These are phyloP conservation scores for Eubucco bourcierii DNA, from an alignment of 2,113 vertebrate species.

Conservation along the genomic window DNA sequence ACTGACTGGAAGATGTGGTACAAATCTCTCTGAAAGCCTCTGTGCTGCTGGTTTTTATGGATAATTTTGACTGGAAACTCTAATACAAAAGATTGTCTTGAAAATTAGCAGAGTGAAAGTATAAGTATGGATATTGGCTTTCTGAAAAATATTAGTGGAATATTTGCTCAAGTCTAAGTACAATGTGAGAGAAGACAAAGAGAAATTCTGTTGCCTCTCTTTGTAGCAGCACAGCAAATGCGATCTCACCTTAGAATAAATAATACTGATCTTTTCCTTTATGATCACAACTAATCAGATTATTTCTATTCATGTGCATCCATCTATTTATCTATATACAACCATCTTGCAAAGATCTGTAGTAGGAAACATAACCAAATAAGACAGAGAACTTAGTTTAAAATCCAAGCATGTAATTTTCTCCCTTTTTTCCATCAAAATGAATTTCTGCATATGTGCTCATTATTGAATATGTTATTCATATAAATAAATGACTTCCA, in stretches of 20 bases:
- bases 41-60: not conserved
- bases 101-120: not conserved
- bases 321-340: not conserved
- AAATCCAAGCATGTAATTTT: not conserved
- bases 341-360: not conserved
- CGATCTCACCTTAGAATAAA: not conserved
- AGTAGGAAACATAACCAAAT: not conserved
- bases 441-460: not conserved
- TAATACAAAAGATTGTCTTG: not conserved
- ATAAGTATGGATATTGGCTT: not conserved
- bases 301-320: not conserved
- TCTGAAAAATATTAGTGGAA: not conserved
- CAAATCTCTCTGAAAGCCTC: not conserved
- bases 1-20: not conserved
- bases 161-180: not conserved
- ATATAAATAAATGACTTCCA: not conserved
- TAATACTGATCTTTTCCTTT: not conserved
- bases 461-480: not conserved
- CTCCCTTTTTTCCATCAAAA: not conserved
- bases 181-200: not conserved
- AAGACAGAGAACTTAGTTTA: not conserved
- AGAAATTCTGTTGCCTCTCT: not conserved
- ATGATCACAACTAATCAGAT: not conserved
- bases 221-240: not conserved
- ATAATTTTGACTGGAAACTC: not conserved